These are phyloP conservation scores for Danaus chrysippus DNA, from an alignment of 2,888 invertebrate genomes.

Conservation along the genomic window DNA sequence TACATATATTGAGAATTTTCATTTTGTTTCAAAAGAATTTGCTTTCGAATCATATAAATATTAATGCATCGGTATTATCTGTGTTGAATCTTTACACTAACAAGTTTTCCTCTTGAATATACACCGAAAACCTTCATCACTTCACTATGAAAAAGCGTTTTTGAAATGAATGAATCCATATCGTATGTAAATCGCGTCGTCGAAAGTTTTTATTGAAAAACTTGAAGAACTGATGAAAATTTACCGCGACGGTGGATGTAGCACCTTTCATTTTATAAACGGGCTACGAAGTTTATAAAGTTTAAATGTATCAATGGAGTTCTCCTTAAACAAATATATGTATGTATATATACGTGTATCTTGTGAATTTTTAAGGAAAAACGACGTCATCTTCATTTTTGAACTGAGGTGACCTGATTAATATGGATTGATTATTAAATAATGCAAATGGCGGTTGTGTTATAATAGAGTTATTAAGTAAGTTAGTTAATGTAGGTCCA, in stretches of 20 bases:
- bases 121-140: slow-evolving; percentile 63
- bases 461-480: slow-evolving; percentile 62
- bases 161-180: slow-evolving; percentile 75
- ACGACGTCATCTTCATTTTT: not conserved
- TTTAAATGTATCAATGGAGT: slow-evolving; percentile 12
- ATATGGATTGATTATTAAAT: slow-evolving; percentile 15
- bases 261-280: slow-evolving; percentile 43
- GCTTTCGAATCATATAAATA: no score
- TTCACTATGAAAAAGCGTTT: slow-evolving; percentile 69
- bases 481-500: slow-evolving; percentile 37
- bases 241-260: slow-evolving; percentile 68
- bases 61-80: no score
- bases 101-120: slow-evolving; percentile 64
- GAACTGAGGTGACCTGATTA: not conserved
- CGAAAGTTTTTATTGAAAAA: slow-evolving; percentile 79
- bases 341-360: no score
- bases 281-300: slow-evolving; percentile 24
- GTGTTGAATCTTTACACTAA: slow-evolving; percentile 1
- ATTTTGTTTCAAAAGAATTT: no score
- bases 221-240: slow-evolving; percentile 76
- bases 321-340: not conserved
- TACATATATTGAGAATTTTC: no score
- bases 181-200: slow-evolving; percentile 75
- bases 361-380: not conserved
- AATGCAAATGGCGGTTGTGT: slow-evolving; percentile 30